phyloP scores from a whole-genome alignment of 2,113 vertebrate genomes.

The Halcyon malimbica region DNA sequence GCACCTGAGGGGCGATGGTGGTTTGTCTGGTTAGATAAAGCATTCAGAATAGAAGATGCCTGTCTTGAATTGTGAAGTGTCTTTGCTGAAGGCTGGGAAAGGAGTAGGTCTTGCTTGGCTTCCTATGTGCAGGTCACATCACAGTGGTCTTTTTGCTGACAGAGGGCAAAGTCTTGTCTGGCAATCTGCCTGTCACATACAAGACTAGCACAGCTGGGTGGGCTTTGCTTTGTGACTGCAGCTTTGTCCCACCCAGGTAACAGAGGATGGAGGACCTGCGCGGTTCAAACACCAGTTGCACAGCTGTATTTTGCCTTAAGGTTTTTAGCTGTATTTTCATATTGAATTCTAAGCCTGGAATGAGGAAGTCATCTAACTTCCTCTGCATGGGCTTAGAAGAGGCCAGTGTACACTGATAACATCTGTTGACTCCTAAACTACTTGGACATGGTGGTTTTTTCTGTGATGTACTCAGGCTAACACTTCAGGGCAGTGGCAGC shows the following conservation, averaged over 20 bases:
- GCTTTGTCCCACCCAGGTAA: background rate
- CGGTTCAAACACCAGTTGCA: background rate
- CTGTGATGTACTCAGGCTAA: background rate
- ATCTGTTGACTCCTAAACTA: background rate
- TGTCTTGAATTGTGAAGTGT: background rate
- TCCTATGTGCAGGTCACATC: background rate
- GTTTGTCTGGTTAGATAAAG: background rate
- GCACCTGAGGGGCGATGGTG: background rate
- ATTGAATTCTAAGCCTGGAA: background rate
- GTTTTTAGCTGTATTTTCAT: background rate
- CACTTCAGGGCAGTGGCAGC: background rate
- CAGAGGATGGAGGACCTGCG: background rate
- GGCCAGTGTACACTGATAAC: background rate
- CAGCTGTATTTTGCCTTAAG: background rate
- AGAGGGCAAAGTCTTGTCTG: background rate
- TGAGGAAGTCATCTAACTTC: background rate
- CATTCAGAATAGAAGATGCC: background rate
- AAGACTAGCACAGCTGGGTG: background rate
- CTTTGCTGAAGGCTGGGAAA: background rate
- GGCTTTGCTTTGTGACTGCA: background rate
- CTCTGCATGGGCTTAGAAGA: background rate
- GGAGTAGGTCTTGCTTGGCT: background rate
- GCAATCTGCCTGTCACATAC: background rate
- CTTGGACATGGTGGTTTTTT: background rate
- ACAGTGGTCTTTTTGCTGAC: background rate